Evolutionary conservation across 2,113 vertebrate genomes (phyloP).

Genomic region (Microcebus tavaratra): DNA sequence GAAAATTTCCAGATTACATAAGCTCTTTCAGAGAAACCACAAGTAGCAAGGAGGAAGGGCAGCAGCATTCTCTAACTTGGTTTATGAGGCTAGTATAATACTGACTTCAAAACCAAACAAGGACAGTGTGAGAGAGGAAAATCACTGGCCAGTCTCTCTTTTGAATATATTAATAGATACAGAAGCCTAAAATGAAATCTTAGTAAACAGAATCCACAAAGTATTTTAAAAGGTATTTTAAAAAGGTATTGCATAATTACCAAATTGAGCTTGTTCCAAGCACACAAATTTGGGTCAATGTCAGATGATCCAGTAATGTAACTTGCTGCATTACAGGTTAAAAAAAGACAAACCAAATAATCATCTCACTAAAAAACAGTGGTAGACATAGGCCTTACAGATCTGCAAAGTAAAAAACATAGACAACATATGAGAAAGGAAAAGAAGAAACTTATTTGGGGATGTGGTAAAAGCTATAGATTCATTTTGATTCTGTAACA

Average conservation of each 20-base stretch:
- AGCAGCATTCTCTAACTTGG: neutral
- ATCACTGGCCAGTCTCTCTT: neutral
- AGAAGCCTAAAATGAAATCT: constrained; percentile 30
- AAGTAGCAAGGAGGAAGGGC: neutral
- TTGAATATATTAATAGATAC: neutral
- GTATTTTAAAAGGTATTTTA: neutral
- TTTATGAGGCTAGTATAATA: constrained; percentile 8
- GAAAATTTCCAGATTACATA: constrained; percentile 22
- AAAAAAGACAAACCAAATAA: neutral
- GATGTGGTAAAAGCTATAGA: neutral
- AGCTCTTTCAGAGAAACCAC: neutral
- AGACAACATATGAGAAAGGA: neutral
- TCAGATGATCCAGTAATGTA: neutral
- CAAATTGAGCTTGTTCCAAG: neutral
- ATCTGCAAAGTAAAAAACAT: neutral
- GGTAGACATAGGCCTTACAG: neutral
- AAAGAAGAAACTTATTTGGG: neutral
- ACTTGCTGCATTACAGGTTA: neutral
- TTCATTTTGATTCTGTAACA: neutral
- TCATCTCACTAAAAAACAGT: neutral
- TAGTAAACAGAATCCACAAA: neutral
- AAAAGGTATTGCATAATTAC: neutral
- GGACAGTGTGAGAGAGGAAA: neutral
- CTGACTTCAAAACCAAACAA: constrained; percentile 55
- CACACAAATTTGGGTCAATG: neutral